Evolutionary conservation across 2,797 vertebrate species (phyloP).

Genomic region (Smutsia gigantea): DNA sequence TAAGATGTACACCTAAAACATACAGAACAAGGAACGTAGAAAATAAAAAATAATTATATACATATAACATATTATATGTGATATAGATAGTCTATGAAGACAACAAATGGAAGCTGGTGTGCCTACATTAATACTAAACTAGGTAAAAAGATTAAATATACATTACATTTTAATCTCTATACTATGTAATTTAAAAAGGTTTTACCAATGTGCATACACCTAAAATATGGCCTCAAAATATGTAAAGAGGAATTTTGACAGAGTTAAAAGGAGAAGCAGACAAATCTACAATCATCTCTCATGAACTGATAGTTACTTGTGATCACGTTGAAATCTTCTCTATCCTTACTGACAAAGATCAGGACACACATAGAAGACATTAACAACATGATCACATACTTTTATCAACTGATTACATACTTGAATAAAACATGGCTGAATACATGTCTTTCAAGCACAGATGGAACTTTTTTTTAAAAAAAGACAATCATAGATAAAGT

Average conservation of each 20-base stretch:
- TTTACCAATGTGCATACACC: background rate
- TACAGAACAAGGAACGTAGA: background rate
- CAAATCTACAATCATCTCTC: background rate
- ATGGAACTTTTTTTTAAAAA: background rate
- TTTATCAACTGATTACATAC: no score
- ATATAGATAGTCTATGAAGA: background rate
- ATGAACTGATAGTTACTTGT: background rate
- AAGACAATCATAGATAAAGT: background rate
- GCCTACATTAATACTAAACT: background rate
- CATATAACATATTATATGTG: background rate
- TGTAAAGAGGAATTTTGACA: background rate
- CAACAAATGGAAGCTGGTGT: background rate
- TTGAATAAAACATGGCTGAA: background rate
- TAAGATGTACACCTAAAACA: background rate
- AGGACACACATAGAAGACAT: background rate
- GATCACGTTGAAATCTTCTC: background rate
- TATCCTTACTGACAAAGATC: background rate
- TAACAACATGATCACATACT: background rate
- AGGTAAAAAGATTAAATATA: background rate
- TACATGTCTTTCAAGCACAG: background rate
- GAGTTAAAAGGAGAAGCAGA: background rate
- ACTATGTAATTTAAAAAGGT: background rate
- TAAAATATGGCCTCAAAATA: background rate
- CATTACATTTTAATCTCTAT: no score
- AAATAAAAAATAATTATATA: background rate